phyloP scores from a whole-genome alignment of 2,888 invertebrate genomes.

The Scelioninae gen. 1 region DNA sequence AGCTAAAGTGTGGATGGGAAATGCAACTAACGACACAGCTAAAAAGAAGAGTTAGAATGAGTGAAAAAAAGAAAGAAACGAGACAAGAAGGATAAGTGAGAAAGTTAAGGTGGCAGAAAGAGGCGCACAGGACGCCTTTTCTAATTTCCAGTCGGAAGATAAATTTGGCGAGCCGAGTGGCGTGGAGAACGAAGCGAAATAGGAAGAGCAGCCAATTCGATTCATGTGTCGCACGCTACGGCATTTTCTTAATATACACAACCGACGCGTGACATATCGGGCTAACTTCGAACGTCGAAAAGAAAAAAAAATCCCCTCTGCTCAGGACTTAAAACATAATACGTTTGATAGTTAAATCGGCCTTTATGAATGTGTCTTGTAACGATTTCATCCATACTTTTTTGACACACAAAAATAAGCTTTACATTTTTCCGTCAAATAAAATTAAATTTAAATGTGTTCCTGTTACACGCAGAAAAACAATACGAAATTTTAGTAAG shows the following conservation, averaged over 20 bases:
- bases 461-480: too few relatives aligned
- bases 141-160: slow-evolving; percentile 82
- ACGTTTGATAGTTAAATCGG: too few relatives aligned
- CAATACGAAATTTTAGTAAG: too few relatives aligned
- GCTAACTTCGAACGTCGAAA: slow-evolving; percentile 37
- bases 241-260: slow-evolving; percentile 81
- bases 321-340: too few relatives aligned
- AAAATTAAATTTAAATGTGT: too few relatives aligned
- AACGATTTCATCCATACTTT: too few relatives aligned
- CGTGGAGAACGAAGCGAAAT: slow-evolving; percentile 56
- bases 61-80: slow-evolving; percentile 20
- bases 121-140: slow-evolving; percentile 76
- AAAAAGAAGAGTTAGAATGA: background rate
- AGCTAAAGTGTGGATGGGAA: slow-evolving; percentile 3
- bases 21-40: slow-evolving; percentile 22
- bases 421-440: too few relatives aligned
- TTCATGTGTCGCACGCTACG: slow-evolving; percentile 80
- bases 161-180: slow-evolving; percentile 75
- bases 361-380: too few relatives aligned
- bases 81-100: slow-evolving; percentile 36
- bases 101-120: slow-evolving; percentile 66
- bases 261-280: slow-evolving; percentile 78
- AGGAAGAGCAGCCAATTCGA: slow-evolving; percentile 77
- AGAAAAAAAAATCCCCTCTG: too few relatives aligned
- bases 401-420: too few relatives aligned